Conservation (phyloP, 2,888 invertebrate species). For the Apotomis turbidana region DNA sequence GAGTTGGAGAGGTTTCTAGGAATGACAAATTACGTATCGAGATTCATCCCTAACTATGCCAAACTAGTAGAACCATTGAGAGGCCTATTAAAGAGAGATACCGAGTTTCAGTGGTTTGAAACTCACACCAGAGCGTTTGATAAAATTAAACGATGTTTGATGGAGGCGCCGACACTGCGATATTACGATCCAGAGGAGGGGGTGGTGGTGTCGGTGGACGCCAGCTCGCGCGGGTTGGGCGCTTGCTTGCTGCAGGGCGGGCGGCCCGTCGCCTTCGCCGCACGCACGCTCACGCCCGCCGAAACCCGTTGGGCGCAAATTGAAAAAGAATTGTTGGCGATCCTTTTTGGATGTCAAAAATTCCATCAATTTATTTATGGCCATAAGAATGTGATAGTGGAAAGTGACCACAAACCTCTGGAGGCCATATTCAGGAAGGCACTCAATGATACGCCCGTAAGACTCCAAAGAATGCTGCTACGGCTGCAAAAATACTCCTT, state of each 20-base stretch:
- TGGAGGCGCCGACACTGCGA: slow-evolving; percentile 3
- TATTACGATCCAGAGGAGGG: slow-evolving; percentile 2
- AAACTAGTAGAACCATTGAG: background rate
- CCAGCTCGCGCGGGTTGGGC: slow-evolving; percentile 4
- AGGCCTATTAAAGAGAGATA: background rate
- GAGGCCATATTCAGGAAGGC: slow-evolving; percentile 49
- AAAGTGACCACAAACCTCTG: slow-evolving; percentile 53
- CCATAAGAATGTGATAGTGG: slow-evolving; percentile 42
- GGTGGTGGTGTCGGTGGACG: slow-evolving; percentile 4
- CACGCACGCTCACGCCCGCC: background rate
- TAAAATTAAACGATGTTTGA: slow-evolving; percentile 1
- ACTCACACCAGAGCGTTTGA: background rate
- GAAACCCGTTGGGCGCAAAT: background rate
- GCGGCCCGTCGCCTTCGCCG: slow-evolving; percentile 33
- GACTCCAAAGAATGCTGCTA: slow-evolving; percentile 50
- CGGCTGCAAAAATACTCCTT: slow-evolving; percentile 48
- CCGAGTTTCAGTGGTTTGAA: slow-evolving; percentile 2
- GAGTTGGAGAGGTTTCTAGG: slow-evolving; percentile 14
- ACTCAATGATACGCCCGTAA: slow-evolving; percentile 41
- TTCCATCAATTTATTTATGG: slow-evolving; percentile 30
- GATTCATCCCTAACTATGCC: slow-evolving; percentile 10
- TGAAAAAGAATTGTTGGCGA: slow-evolving; percentile 24
- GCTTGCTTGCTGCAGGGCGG: slow-evolving; percentile 26
- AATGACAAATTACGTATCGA: slow-evolving; percentile 18
- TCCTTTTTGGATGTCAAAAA: slow-evolving; percentile 14